These are phyloP conservation scores for Drosophila neotestacea DNA, from an alignment of 2,888 invertebrate species.

Conservation along the genomic window DNA sequence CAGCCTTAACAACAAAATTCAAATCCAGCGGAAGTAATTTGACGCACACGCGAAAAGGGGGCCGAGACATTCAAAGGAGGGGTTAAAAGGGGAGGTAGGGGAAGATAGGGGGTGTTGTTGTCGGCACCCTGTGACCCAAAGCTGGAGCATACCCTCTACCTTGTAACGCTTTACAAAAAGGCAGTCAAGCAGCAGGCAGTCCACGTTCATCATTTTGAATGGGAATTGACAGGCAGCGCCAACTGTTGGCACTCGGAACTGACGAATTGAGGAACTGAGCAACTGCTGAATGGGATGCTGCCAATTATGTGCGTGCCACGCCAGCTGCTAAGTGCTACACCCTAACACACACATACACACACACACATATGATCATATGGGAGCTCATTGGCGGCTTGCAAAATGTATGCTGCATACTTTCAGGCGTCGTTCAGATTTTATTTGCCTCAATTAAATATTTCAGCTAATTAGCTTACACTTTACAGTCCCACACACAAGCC, in stretches of 20 bases:
- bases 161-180: constrained; percentile 14
- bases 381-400: constrained; percentile 3
- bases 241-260: constrained; percentile 56
- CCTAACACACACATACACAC: background rate
- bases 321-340: constrained; percentile 33
- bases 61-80: background rate
- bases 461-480: constrained; percentile 77
- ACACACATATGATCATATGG: background rate
- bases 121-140: constrained; percentile 11
- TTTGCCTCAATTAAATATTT: constrained; percentile 75
- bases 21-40: constrained; percentile 81
- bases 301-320: constrained; percentile 62
- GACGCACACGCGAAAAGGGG: constrained; percentile 62
- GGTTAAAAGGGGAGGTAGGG: background rate
- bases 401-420: constrained; percentile 48
- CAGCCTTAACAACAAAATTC: constrained; percentile 75
- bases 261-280: constrained; percentile 53
- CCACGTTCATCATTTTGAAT: constrained; percentile 44
- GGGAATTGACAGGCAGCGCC: constrained; percentile 54
- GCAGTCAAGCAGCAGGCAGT: constrained; percentile 9
- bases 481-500: constrained; percentile 36
- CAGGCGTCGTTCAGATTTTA: constrained; percentile 62
- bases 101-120: background rate
- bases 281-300: constrained; percentile 46
- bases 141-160: background rate